Conservation (phyloP, 2,888 invertebrate genomes). For the Epinotia ramella region DNA sequence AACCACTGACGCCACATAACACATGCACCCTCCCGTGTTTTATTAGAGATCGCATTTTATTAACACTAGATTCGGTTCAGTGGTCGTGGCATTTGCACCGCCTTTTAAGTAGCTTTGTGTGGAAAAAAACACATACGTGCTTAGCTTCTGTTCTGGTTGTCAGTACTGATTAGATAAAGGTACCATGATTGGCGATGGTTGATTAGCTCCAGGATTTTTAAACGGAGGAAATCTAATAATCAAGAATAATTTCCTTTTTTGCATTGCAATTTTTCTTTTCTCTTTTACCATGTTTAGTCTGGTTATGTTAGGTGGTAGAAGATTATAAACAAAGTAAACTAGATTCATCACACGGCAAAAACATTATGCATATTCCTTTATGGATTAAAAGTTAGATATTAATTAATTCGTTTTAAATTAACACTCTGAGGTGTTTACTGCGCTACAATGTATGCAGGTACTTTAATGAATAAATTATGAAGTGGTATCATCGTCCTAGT, state of each 20-base stretch:
- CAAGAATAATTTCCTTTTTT: neutral
- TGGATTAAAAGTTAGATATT: neutral
- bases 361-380: neutral
- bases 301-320: neutral
- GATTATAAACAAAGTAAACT: neutral
- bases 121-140: neutral
- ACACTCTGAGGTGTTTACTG: neutral
- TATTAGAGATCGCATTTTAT: constrained; percentile 17
- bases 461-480: too few species aligned
- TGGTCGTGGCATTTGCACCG: constrained; percentile 21
- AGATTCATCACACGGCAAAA: neutral
- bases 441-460: too few species aligned
- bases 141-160: neutral
- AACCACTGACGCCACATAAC: constrained; percentile 33
- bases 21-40: constrained; percentile 26
- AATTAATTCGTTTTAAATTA: neutral
- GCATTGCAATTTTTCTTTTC: neutral
- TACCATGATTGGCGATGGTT: constrained; percentile 2
- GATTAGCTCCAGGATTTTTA: neutral
- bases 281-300: neutral
- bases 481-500: too few species aligned
- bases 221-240: neutral
- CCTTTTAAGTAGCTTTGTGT: constrained; percentile 14
- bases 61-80: constrained; percentile 18
- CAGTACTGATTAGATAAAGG: constrained; percentile 16